These are phyloP conservation scores for Cepaea hortensis DNA, from an alignment of 2,888 invertebrate genomes.

Conservation along the genomic window DNA sequence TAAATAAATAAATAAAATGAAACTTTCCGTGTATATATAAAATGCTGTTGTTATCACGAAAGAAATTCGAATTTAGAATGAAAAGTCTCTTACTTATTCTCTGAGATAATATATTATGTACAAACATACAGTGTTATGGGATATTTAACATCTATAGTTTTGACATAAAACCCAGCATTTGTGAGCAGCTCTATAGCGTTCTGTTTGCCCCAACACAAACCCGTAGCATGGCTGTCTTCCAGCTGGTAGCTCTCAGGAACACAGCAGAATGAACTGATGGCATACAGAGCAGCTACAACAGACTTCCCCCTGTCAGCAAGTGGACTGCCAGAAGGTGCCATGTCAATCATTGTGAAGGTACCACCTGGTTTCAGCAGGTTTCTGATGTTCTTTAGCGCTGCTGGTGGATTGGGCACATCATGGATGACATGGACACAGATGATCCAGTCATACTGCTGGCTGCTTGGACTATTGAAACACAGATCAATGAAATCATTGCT, in stretches of 20 bases:
- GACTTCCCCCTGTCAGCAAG: conserved; percentile 38
- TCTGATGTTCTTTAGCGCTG: no score
- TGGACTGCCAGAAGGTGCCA: conserved; percentile 32
- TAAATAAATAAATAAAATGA: no score
- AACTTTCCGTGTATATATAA: no score
- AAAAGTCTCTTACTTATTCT: no score
- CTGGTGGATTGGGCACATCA: no score
- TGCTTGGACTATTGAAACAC: conserved; percentile 23
- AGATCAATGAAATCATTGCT: conserved; percentile 32
- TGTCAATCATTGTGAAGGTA: conserved; percentile 28
- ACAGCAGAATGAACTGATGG: conserved; percentile 46
- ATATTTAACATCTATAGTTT: neutral
- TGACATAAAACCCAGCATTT: conserved; percentile 44
- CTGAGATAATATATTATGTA: neutral
- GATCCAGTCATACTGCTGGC: conserved; percentile 51
- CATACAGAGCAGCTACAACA: conserved; percentile 30
- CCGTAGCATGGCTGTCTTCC: conserved; percentile 42
- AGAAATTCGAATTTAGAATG: no score
- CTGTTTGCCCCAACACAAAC: conserved; percentile 45
- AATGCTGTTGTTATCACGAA: no score
- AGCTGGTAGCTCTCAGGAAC: conserved; percentile 52
- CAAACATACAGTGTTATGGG: conserved; percentile 13
- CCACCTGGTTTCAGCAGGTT: no score
- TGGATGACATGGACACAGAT: no score
- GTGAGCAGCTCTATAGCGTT: conserved; percentile 19